phyloP scores from a whole-genome alignment of 92 coral and sea anemone genomes.

The Paragorgia papillata region DNA sequence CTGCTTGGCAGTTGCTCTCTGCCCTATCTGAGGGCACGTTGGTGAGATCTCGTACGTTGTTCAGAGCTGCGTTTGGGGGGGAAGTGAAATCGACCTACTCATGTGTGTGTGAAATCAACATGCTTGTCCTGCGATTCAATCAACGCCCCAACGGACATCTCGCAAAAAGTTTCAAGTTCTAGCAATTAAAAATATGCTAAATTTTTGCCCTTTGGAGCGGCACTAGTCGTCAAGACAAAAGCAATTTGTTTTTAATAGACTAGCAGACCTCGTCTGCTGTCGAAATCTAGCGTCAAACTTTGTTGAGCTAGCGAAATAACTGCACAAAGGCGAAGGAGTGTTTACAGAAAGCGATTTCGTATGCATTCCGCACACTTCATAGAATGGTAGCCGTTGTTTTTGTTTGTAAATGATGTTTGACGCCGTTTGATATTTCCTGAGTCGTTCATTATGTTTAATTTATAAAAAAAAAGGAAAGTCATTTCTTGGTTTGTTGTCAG shows the following conservation, averaged over 20 bases:
- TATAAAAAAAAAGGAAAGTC: not conserved
- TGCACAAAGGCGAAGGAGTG: no score
- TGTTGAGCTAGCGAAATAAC: not conserved
- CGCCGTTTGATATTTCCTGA: not conserved
- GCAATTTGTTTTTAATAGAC: conserved; percentile 21
- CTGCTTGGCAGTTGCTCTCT: not conserved
- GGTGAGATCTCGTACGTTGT: not conserved
- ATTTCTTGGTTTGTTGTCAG: not conserved
- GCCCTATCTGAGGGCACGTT: not conserved
- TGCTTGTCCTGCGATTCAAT: not conserved
- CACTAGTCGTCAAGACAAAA: conserved; percentile 30
- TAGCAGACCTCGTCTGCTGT: not conserved
- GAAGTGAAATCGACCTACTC: not conserved
- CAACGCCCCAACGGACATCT: no score
- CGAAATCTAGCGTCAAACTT: not conserved
- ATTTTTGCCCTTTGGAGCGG: not conserved
- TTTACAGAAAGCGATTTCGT: no score
- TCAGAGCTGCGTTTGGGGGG: not conserved
- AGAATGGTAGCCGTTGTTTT: not conserved
- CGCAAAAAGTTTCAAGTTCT: no score
- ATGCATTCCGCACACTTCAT: no score
- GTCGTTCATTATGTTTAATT: not conserved
- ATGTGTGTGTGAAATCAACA: conserved; percentile 1
- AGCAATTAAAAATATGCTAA: conserved; percentile 44
- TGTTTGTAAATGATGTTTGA: not conserved